These are phyloP conservation scores for Mirza zaza DNA, from an alignment of 2,113 vertebrate species.

Conservation along the genomic window DNA sequence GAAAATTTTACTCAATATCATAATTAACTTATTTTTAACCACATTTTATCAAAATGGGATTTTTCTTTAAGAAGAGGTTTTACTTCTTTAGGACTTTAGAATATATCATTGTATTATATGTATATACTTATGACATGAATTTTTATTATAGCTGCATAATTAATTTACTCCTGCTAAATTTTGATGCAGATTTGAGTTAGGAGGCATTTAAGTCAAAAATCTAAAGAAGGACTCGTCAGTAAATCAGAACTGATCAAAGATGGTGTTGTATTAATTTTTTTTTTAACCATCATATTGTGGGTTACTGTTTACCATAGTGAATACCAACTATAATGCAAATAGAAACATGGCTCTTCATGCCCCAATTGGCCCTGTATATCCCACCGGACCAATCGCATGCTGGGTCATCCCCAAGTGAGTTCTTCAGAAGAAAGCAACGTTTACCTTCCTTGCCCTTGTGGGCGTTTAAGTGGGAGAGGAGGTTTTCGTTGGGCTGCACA, in stretches of 20 bases:
- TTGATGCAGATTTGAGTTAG: neutral
- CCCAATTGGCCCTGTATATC: accelerated
- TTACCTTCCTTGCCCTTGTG: conserved; percentile 92
- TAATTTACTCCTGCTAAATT: neutral
- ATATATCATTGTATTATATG: neutral
- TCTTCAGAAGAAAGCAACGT: neutral
- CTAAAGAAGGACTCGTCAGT: neutral
- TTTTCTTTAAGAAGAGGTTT: neutral
- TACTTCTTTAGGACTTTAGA: neutral
- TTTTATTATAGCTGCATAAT: conserved; percentile 30
- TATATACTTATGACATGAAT: neutral
- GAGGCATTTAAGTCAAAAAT: neutral
- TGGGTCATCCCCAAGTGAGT: neutral
- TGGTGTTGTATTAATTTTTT: neutral
- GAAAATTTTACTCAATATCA: neutral
- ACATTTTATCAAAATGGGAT: conserved; percentile 7
- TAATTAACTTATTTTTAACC: neutral
- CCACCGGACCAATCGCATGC: neutral
- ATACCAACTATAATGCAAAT: neutral
- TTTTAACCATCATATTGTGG: neutral
- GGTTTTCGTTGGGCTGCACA: conserved; percentile 90
- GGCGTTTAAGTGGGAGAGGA: conserved; percentile 87
- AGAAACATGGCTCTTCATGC: neutral
- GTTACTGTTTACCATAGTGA: neutral
- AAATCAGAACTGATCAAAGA: neutral